These are phyloP conservation scores for Excalfactoria chinensis DNA, from an alignment of 2,113 vertebrate species.

Conservation along the genomic window DNA sequence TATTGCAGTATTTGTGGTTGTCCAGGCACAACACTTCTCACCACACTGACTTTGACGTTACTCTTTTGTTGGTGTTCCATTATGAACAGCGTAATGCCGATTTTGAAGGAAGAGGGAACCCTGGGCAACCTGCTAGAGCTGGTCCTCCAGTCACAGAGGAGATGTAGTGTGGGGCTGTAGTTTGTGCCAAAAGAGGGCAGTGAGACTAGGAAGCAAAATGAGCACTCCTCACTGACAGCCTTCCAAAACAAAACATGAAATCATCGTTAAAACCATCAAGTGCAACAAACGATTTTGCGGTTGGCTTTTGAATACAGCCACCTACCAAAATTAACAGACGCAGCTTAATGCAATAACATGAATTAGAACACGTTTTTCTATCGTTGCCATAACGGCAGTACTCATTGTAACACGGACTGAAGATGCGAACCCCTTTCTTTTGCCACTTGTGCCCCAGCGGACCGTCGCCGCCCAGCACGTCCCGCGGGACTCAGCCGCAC, in stretches of 20 bases:
- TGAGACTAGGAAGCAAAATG: background rate
- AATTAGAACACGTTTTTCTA: background rate
- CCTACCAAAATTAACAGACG: background rate
- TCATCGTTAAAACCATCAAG: background rate
- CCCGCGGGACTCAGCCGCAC: no score
- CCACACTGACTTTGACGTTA: background rate
- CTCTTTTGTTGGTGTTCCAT: background rate
- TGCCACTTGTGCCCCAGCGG: background rate
- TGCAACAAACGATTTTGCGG: background rate
- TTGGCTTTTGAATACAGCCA: background rate
- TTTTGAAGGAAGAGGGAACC: background rate
- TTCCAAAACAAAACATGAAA: background rate
- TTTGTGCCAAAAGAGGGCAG: background rate
- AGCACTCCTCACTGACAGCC: background rate
- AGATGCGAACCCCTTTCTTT: background rate
- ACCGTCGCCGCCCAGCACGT: no score
- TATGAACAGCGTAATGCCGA: background rate
- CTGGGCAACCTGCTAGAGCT: background rate
- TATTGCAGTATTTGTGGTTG: slow-evolving; percentile 49
- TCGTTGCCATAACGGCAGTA: background rate
- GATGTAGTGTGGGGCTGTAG: background rate
- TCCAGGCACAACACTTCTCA: slow-evolving; percentile 26
- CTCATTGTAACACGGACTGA: background rate
- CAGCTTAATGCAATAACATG: background rate
- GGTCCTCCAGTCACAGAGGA: background rate